Conservation (phyloP, 2,888 invertebrate genomes). For the Apamea anceps region DNA sequence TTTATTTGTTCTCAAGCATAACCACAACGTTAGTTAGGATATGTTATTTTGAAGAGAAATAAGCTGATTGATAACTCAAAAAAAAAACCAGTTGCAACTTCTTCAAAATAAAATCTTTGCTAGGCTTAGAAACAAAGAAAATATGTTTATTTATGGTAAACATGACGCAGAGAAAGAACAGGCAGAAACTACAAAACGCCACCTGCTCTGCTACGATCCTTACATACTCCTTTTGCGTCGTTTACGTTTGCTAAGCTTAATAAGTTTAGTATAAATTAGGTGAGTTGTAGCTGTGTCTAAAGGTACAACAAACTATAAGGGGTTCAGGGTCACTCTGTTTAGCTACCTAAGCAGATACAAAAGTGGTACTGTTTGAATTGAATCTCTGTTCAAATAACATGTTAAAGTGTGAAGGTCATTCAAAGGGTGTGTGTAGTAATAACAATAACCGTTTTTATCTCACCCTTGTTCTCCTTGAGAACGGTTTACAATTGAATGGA, state of each 20-base stretch:
- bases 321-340: neutral
- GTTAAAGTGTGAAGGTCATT: conserved; percentile 40
- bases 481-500: conserved; percentile 15
- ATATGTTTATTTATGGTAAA: neutral
- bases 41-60: neutral
- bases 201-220: neutral
- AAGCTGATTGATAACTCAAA: neutral
- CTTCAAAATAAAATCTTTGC: neutral
- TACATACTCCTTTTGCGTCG: neutral
- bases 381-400: conserved; percentile 8
- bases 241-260: neutral
- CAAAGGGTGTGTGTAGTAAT: conserved; percentile 17
- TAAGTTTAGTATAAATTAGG: neutral
- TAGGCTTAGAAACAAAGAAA: neutral
- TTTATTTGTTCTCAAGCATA: neutral
- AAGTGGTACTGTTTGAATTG: conserved; percentile 6
- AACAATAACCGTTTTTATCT: conserved; percentile 23
- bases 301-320: neutral
- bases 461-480: neutral
- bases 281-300: neutral
- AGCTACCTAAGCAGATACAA: neutral
- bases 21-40: too few relatives aligned
- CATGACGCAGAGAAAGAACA: neutral
- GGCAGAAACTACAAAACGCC: neutral
- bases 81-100: neutral